These are phyloP conservation scores for Tetragonula carbonaria DNA, from an alignment of 2,888 invertebrate genomes.

Conservation along the genomic window DNA sequence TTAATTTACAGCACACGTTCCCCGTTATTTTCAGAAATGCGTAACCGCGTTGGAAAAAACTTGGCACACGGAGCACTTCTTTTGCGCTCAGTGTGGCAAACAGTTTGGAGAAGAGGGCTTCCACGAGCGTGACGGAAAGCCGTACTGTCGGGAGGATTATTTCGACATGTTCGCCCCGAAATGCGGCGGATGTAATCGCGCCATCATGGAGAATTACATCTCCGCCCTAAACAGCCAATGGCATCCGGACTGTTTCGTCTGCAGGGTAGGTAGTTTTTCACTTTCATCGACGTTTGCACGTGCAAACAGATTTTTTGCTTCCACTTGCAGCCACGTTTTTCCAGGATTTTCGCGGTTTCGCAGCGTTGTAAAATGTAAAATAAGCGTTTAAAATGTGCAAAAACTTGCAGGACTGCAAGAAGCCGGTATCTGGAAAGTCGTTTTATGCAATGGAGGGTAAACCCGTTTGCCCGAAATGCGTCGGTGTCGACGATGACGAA, in stretches of 20 bases:
- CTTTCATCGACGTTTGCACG: not conserved
- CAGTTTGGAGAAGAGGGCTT: slow-evolving; percentile 99
- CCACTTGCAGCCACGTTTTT: slow-evolving; percentile 14
- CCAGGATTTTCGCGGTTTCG: not conserved
- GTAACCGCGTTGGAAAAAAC: slow-evolving; percentile 98
- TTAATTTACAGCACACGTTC: not conserved
- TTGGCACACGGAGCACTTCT: slow-evolving; percentile 99
- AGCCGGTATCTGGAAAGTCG: slow-evolving; percentile 96
- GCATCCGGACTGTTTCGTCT: slow-evolving; percentile 99
- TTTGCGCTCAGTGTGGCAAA: slow-evolving; percentile 98
- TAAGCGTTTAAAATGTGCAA: slow-evolving; percentile 38
- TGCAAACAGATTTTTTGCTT: not conserved
- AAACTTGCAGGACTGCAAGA: slow-evolving; percentile 93
- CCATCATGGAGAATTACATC: slow-evolving; percentile 99
- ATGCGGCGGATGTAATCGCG: slow-evolving; percentile 97
- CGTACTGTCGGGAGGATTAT: slow-evolving; percentile 98
- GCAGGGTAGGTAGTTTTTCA: slow-evolving; percentile 90
- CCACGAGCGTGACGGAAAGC: slow-evolving; percentile 98
- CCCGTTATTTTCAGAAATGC: slow-evolving; percentile 92
- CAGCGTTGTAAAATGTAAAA: not conserved
- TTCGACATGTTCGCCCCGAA: slow-evolving; percentile 99
- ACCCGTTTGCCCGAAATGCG: slow-evolving; percentile 97
- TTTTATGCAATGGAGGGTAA: slow-evolving; percentile 99
- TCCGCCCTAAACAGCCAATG: slow-evolving; percentile 98
- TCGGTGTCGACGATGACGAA: slow-evolving; percentile 95